Evolutionary conservation across 1,140 invertebrate genomes (phyloP).

Genomic region (Meloidogyne floridensis): DNA sequence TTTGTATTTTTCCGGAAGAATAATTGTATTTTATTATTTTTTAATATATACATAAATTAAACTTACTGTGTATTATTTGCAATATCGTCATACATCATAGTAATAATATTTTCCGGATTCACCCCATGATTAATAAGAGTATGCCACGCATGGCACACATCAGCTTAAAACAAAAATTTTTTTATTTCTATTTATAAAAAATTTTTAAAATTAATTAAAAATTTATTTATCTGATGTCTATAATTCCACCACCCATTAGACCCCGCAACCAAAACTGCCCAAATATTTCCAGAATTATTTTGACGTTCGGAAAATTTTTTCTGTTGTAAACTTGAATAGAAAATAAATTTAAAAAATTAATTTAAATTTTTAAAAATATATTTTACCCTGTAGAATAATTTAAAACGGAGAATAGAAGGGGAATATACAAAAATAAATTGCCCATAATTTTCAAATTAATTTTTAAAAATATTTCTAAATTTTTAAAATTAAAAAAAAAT

Average conservation of each 20-base stretch:
- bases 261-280: slow-evolving; percentile 73
- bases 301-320: not conserved
- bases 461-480: not conserved
- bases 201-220: not conserved
- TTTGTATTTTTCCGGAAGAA: slow-evolving; percentile 12
- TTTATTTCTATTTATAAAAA: not conserved
- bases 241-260: slow-evolving; percentile 72
- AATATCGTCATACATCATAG: slow-evolving; percentile 75
- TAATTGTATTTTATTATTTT: not conserved
- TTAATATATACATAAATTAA: too few species aligned
- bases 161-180: slow-evolving; percentile 71
- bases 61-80: slow-evolving; percentile 70
- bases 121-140: slow-evolving; percentile 71
- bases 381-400: not conserved
- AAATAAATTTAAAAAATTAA: not conserved
- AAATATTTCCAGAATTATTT: slow-evolving; percentile 65
- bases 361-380: not conserved
- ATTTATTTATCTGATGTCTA: slow-evolving; percentile 69
- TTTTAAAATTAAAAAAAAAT: too few species aligned
- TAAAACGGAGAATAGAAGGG: not conserved
- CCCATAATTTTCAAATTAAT: not conserved
- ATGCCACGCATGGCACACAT: slow-evolving; percentile 74
- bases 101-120: slow-evolving; percentile 71
- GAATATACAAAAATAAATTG: slow-evolving; percentile 5
- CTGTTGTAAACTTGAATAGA: not conserved